These are phyloP conservation scores for Pseudobourletiella spinata DNA, from an alignment of 1,140 invertebrate species.

Conservation along the genomic window DNA sequence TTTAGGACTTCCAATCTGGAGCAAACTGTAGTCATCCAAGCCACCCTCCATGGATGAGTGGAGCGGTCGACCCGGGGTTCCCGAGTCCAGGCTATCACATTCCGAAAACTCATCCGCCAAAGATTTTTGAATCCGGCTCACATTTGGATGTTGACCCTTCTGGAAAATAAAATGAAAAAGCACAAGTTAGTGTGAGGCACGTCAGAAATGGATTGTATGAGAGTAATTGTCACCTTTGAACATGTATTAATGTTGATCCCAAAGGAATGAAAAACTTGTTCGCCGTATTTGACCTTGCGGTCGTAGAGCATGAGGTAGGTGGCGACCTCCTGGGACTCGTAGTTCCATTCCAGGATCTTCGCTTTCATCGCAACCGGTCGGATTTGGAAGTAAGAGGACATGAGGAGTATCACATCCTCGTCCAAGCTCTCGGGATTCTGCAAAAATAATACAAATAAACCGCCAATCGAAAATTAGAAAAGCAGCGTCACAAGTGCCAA, in stretches of 20 bases:
- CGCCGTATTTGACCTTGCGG: constrained; percentile 52
- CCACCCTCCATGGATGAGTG: constrained; percentile 42
- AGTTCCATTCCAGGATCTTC: constrained; percentile 30
- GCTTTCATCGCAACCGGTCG: not conserved
- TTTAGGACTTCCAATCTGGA: constrained; percentile 38
- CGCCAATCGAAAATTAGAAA: not conserved
- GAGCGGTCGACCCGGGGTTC: constrained; percentile 35
- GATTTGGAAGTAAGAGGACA: constrained; percentile 8
- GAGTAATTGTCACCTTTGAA: too few species aligned
- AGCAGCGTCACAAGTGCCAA: too few species aligned
- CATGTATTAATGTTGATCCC: constrained; percentile 24
- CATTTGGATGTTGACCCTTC: not conserved
- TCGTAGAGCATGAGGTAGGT: constrained; percentile 64
- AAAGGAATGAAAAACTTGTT: constrained; percentile 36
- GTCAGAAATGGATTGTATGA: not conserved
- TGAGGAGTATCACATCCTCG: constrained; percentile 23
- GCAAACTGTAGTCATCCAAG: constrained; percentile 39
- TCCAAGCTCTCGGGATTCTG: constrained; percentile 9
- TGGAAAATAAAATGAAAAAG: not conserved
- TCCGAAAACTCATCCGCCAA: constrained; percentile 29
- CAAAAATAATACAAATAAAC: not conserved
- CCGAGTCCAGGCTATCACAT: constrained; percentile 26
- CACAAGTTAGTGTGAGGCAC: not conserved
- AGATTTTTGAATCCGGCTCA: constrained; percentile 24
- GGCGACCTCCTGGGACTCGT: constrained; percentile 53